Evolutionary conservation across 1,140 invertebrate species (phyloP).

Genomic region (Anoplophora glabripennis): DNA sequence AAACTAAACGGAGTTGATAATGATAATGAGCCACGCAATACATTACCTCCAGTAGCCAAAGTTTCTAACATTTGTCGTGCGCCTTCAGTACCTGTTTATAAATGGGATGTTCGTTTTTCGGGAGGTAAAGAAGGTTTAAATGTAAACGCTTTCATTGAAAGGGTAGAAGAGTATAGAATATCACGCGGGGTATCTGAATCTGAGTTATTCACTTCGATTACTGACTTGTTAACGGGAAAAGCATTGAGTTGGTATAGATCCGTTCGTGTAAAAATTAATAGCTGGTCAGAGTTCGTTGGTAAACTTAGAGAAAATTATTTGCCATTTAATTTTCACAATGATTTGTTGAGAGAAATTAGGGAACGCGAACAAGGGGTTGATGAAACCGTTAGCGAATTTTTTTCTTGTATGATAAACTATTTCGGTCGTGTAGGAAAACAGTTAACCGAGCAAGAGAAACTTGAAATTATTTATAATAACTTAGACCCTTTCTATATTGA

Average conservation of each 20-base stretch:
- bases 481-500: no score
- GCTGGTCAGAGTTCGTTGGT: no score
- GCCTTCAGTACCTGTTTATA: no score
- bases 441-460: neutral
- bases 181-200: neutral
- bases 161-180: conserved; percentile 9
- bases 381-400: neutral
- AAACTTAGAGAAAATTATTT: no score
- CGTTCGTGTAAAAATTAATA: no score
- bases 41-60: neutral
- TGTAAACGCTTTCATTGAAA: conserved; percentile 13
- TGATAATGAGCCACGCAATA: neutral
- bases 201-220: neutral
- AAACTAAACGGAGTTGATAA: no score
- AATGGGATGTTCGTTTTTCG: no score
- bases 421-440: neutral
- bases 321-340: conserved; percentile 33
- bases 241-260: no score
- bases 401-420: neutral
- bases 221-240: conserved; percentile 7
- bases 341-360: conserved; percentile 21
- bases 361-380: neutral
- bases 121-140: no score
- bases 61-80: conserved; percentile 5
- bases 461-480: no score